Evolutionary conservation across 2,888 invertebrate genomes (phyloP).

Genomic region (Scaptomyza flava): DNA sequence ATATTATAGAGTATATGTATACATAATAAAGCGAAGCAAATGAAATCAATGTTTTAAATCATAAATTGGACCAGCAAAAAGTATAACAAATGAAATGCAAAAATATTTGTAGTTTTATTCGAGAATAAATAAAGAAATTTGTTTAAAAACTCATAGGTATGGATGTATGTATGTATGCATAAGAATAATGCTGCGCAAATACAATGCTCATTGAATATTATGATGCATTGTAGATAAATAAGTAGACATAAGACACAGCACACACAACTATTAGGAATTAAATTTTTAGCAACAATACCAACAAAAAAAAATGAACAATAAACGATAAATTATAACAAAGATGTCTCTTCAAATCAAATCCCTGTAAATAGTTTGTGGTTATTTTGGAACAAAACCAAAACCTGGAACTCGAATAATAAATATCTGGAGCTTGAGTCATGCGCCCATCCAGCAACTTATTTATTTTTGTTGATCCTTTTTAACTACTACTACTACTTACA

Average conservation of each 20-base stretch:
- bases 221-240: conserved; percentile 60
- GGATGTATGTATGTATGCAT: background rate
- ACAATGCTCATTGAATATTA: conserved; percentile 50
- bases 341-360: too few relatives aligned
- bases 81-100: conserved; percentile 24
- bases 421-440: conserved; percentile 18
- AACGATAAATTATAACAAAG: too few relatives aligned
- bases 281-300: conserved; percentile 25
- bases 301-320: conserved; percentile 8
- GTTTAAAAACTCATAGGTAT: conserved; percentile 1
- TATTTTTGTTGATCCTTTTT: conserved; percentile 1
- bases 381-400: background rate
- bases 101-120: conserved; percentile 29
- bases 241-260: conserved; percentile 34
- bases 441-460: background rate
- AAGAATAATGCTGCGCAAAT: conserved; percentile 17
- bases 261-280: conserved; percentile 36
- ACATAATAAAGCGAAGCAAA: conserved; percentile 51
- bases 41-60: conserved; percentile 54
- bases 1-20: background rate
- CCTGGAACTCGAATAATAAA: background rate
- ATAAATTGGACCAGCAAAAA: conserved; percentile 69
- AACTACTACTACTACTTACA: conserved; percentile 9
- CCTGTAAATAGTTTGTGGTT: conserved; percentile 18
- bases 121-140: conserved; percentile 19